These are phyloP conservation scores for Cydia splendana DNA, from an alignment of 1,140 invertebrate species.

Conservation along the genomic window DNA sequence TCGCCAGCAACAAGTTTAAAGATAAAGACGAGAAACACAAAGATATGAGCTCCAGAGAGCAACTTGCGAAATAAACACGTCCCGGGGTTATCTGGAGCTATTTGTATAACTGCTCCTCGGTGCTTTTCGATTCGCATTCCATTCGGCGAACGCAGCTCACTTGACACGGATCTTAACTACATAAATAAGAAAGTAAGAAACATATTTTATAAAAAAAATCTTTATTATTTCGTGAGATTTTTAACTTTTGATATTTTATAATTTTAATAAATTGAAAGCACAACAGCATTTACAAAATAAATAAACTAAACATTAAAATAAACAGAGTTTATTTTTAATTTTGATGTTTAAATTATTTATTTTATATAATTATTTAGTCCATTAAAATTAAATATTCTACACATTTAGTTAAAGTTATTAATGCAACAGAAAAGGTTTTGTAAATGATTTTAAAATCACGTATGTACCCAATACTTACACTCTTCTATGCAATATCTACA, in stretches of 20 bases:
- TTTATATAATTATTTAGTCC: neutral
- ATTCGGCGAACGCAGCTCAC: conserved; percentile 19
- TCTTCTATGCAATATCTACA: too few relatives aligned
- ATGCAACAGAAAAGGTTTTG: too few relatives aligned
- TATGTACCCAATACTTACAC: too few relatives aligned
- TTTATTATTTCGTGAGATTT: too few relatives aligned
- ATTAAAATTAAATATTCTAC: neutral
- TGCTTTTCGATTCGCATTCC: conserved; percentile 42
- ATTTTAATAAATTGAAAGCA: too few relatives aligned
- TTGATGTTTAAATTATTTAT: too few relatives aligned
- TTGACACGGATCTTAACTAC: conserved; percentile 14
- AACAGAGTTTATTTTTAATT: too few relatives aligned
- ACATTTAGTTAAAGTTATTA: too few relatives aligned
- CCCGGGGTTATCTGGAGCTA: conserved; percentile 57
- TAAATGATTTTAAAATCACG: too few relatives aligned
- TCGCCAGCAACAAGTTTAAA: conserved; percentile 32
- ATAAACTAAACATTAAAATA: too few relatives aligned
- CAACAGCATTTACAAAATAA: too few relatives aligned
- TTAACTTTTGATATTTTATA: too few relatives aligned
- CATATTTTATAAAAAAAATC: neutral
- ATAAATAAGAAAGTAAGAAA: conserved; percentile 15
- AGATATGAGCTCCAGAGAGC: conserved; percentile 41
- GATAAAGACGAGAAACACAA: conserved; percentile 48
- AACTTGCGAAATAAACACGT: conserved; percentile 50
- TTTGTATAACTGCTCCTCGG: conserved; percentile 50